phyloP scores from a whole-genome alignment of 2,888 invertebrate species.

The Caenorhabditis sinica region DNA sequence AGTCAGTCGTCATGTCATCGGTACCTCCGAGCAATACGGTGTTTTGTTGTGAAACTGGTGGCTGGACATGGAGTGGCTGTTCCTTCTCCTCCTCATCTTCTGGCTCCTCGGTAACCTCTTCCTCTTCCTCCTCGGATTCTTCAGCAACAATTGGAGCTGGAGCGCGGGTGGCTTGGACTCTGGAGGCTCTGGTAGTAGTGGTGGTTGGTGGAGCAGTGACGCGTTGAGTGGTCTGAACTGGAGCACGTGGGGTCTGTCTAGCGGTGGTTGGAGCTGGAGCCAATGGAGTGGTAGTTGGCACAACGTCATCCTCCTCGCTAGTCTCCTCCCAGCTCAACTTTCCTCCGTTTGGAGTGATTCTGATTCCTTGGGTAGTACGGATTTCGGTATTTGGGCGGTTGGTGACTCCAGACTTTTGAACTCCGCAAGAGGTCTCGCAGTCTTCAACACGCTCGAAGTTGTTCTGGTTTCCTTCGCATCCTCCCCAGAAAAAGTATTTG shows the following conservation, averaged over 20 bases:
- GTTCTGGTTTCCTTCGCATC: constrained; percentile 83
- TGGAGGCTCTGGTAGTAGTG: constrained; percentile 47
- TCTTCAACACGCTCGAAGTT: constrained; percentile 79
- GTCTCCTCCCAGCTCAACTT: constrained; percentile 47
- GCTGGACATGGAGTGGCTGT: constrained; percentile 53
- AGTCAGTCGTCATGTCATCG: constrained; percentile 67
- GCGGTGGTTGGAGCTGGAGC: constrained; percentile 32
- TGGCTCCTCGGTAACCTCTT: constrained; percentile 51
- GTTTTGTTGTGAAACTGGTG: constrained; percentile 55
- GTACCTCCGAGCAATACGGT: constrained; percentile 68
- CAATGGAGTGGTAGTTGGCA: constrained; percentile 48
- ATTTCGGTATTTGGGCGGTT: constrained; percentile 59
- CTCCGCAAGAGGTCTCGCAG: constrained; percentile 69
- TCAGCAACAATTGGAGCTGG: constrained; percentile 25
- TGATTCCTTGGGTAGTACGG: constrained; percentile 69
- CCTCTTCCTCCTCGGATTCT: constrained; percentile 49
- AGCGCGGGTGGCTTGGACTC: constrained; percentile 38
- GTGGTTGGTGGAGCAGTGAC: constrained; percentile 9
- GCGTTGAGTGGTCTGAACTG: constrained; percentile 37
- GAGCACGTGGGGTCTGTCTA: constrained; percentile 5
- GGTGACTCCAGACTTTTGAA: constrained; percentile 53
- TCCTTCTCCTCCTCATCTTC: constrained; percentile 48
- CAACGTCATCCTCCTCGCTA: constrained; percentile 25
- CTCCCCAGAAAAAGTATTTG: constrained; percentile 84
- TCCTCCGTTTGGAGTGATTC: constrained; percentile 65